phyloP scores from a whole-genome alignment of 2,888 invertebrate genomes.

The Caenorhabditis sp. region DNA sequence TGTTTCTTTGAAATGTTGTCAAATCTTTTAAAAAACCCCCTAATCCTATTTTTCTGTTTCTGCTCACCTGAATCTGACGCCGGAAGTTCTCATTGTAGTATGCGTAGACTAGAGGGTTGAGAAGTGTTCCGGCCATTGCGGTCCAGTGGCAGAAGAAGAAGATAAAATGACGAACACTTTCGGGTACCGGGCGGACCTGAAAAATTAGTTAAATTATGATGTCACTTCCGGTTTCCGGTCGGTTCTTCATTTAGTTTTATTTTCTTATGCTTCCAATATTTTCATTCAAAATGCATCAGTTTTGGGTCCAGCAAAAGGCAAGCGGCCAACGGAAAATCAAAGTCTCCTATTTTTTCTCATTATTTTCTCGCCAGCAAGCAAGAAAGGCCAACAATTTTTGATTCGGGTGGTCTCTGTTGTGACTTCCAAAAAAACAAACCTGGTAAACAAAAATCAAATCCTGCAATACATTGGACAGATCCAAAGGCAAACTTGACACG shows the following conservation, averaged over 20 bases:
- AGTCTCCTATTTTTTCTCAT: not conserved
- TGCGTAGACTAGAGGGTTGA: slow-evolving; percentile 88
- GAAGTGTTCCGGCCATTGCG: slow-evolving; percentile 95
- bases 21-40: not conserved
- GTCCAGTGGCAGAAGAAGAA: slow-evolving; percentile 93
- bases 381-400: too few relatives aligned
- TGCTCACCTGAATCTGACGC: slow-evolving; percentile 69
- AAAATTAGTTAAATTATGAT: too few relatives aligned
- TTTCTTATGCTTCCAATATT: not conserved
- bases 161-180: slow-evolving; percentile 82
- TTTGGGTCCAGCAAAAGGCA: too few relatives aligned
- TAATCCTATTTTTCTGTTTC: not conserved
- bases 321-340: not conserved
- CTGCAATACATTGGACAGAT: slow-evolving; percentile 75
- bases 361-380: too few relatives aligned
- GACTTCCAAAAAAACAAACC: too few relatives aligned
- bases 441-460: slow-evolving; percentile 70
- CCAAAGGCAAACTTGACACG: slow-evolving; percentile 87
- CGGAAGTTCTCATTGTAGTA: slow-evolving; percentile 77
- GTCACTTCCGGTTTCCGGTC: too few relatives aligned
- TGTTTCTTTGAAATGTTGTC: too few relatives aligned
- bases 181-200: slow-evolving; percentile 53
- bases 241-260: too few relatives aligned
- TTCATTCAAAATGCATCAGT: too few relatives aligned
- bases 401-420: too few relatives aligned